Evolutionary conservation across 37 sponge, comb jelly and placozoan species (phyloP).

Genomic region (Amphimedon queenslandica): DNA sequence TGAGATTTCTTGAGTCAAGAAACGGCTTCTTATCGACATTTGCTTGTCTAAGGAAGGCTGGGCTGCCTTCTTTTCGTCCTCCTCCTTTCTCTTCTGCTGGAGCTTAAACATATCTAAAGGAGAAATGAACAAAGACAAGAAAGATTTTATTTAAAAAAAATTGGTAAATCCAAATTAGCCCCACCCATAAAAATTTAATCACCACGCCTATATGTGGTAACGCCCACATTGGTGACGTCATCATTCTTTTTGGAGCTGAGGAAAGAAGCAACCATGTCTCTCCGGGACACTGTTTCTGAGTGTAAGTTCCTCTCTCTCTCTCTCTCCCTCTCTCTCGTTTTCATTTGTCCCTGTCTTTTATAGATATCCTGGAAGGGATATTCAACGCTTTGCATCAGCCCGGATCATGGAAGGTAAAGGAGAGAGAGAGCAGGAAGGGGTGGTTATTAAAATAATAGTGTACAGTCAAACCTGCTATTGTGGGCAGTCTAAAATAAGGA

Average conservation of each 20-base stretch:
- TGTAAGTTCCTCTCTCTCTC: constrained; percentile 38
- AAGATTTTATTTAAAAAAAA: not conserved
- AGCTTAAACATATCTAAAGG: constrained; percentile 57
- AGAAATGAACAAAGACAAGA: not conserved
- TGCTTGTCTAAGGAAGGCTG: constrained; percentile 34
- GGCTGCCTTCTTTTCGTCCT: constrained; percentile 18
- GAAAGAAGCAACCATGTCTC: constrained; percentile 20
- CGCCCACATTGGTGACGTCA: no score
- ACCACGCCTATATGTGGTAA: no score
- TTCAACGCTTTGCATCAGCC: constrained; percentile 29
- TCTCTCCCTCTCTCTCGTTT: no score
- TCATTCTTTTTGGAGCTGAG: not conserved
- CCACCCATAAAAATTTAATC: no score
- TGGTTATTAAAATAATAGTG: no score
- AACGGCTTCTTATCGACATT: constrained; percentile 63
- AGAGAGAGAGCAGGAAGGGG: no score
- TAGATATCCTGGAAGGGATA: constrained; percentile 57
- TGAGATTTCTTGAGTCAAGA: constrained; percentile 61
- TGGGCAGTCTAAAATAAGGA: no score
- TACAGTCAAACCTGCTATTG: no score
- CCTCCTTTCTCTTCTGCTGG: constrained; percentile 73
- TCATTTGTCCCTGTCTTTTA: no score
- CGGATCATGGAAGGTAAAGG: constrained; percentile 50
- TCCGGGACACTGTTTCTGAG: constrained; percentile 51
- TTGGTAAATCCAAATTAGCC: not conserved